These are phyloP conservation scores for Scytalopus superciliaris DNA, from an alignment of 2,113 vertebrate species.

Conservation along the genomic window DNA sequence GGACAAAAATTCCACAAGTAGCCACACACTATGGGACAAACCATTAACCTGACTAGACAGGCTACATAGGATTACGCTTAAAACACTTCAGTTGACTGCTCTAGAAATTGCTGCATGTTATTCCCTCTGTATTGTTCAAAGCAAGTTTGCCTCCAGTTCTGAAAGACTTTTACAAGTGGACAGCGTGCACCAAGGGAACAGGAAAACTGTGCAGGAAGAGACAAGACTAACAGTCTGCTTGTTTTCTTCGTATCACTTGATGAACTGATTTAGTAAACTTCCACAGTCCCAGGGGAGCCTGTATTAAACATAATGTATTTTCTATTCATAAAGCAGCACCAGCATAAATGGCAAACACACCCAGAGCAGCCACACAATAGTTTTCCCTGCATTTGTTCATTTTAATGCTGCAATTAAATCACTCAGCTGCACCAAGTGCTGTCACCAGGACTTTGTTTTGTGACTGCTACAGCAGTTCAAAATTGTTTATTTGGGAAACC, in stretches of 20 bases:
- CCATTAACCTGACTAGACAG: not conserved
- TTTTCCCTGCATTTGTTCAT: not conserved
- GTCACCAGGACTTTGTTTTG: conserved; percentile 13
- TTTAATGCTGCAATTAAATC: conserved; percentile 26
- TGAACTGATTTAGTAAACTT: not conserved
- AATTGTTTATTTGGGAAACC: not conserved
- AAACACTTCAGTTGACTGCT: not conserved
- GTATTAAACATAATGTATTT: not conserved
- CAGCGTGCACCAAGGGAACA: not conserved
- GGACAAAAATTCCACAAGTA: not conserved
- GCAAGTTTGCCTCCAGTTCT: not conserved
- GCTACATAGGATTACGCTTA: rapidly evolving
- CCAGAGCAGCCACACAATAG: not conserved
- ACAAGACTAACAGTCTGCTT: not conserved
- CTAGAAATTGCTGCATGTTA: not conserved
- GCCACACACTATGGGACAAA: not conserved
- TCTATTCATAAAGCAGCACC: not conserved
- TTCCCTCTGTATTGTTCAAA: not conserved
- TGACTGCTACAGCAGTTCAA: not conserved
- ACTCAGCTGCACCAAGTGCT: not conserved
- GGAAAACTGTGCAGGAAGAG: not conserved
- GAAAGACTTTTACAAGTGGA: not conserved
- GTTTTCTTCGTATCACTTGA: not conserved
- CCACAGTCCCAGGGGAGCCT: not conserved
- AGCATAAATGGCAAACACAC: not conserved